Conservation (phyloP, 2,888 invertebrate genomes). For the Petrolisthes cinctipes region DNA sequence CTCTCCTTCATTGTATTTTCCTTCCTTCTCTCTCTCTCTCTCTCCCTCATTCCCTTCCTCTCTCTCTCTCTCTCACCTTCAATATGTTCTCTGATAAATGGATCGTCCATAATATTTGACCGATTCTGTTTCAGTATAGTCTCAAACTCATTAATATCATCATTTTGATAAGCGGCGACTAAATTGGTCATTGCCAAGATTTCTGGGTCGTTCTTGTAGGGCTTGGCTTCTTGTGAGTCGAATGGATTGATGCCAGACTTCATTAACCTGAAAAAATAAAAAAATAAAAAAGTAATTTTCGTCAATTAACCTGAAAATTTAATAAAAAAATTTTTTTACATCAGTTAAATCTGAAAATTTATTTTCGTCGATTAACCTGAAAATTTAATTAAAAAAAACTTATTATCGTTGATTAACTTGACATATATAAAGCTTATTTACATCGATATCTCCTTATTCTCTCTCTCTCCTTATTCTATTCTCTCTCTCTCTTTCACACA, state of each 20-base stretch:
- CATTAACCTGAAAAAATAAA: constrained; percentile 83
- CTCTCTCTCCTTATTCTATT: too few species aligned
- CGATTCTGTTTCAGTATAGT: constrained; percentile 92
- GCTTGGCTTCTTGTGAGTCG: constrained; percentile 99
- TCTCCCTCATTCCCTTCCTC: neutral
- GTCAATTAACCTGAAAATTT: too few species aligned
- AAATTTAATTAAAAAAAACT: too few species aligned
- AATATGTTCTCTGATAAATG: constrained; percentile 98
- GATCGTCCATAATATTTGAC: constrained; percentile 98
- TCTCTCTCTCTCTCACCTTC: constrained; percentile 75
- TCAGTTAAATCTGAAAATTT: too few species aligned
- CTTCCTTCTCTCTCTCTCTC: too few species aligned
- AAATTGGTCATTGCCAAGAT: constrained; percentile 99
- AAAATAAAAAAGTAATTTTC: neutral
- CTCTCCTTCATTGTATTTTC: too few species aligned
- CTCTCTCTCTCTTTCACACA: too few species aligned
- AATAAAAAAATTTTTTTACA: too few species aligned
- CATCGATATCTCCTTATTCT: too few species aligned
- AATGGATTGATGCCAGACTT: constrained; percentile 99
- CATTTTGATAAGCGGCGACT: constrained; percentile 94
- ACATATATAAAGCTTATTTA: too few species aligned
- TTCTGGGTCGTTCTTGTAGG: constrained; percentile 99
- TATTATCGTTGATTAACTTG: too few species aligned
- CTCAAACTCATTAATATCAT: constrained; percentile 98
- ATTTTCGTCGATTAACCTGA: too few species aligned